Evolutionary conservation across 2,888 invertebrate genomes (phyloP).

Genomic region (Troides oblongomaculatus): DNA sequence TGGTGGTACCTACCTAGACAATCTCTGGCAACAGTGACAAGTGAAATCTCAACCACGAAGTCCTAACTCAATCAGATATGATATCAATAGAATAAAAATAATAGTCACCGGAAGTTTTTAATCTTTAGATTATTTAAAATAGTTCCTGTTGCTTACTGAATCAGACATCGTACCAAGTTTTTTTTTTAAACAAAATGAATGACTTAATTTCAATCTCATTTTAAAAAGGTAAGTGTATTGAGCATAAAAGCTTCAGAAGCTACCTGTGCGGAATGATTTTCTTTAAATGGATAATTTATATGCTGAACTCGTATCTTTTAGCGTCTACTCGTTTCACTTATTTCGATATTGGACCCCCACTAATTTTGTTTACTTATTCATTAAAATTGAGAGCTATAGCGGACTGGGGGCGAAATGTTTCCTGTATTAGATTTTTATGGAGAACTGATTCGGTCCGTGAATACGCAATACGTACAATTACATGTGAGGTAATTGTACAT

Average conservation of each 20-base stretch:
- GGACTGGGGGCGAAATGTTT: constrained; percentile 53
- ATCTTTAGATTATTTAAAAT: too few species aligned
- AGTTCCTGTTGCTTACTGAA: neutral
- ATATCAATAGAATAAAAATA: too few species aligned
- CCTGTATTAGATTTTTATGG: constrained; percentile 69
- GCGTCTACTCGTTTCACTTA: constrained; percentile 69
- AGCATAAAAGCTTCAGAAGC: constrained; percentile 47
- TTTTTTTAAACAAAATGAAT: constrained; percentile 21
- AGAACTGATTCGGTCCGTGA: constrained; percentile 58
- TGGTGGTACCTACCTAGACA: too few species aligned
- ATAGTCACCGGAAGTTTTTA: too few species aligned
- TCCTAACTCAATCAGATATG: too few species aligned
- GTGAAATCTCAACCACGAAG: too few species aligned
- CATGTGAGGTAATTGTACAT: neutral
- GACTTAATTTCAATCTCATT: constrained; percentile 30
- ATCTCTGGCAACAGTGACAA: too few species aligned
- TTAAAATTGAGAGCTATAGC: constrained; percentile 72
- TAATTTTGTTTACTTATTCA: constrained; percentile 78
- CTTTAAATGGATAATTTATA: constrained; percentile 54
- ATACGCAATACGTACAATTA: constrained; percentile 39
- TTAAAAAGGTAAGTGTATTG: constrained; percentile 48
- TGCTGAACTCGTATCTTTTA: constrained; percentile 61
- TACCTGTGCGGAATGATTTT: constrained; percentile 28
- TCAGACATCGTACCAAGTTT: neutral
- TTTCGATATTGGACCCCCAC: constrained; percentile 70